Conservation (phyloP, 2,888 invertebrate species). For the Parapristionchus giblindavisi region DNA sequence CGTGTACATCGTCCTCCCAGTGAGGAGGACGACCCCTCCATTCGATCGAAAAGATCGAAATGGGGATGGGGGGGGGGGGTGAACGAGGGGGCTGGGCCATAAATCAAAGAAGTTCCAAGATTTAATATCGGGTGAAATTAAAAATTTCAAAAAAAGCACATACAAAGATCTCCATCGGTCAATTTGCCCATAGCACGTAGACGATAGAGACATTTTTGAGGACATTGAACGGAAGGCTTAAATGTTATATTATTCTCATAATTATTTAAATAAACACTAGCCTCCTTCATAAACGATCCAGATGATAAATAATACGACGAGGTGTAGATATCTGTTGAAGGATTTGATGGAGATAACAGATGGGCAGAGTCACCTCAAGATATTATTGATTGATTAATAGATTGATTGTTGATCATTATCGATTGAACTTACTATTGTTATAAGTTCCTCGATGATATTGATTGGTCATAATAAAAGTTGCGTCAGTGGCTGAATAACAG, state of each 20-base stretch:
- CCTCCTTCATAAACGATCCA: slow-evolving; percentile 19
- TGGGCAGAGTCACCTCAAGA: slow-evolving; percentile 7
- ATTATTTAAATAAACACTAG: background rate
- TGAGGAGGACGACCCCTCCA: no score
- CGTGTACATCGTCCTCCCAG: no score
- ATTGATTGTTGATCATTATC: background rate
- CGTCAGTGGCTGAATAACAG: slow-evolving; percentile 6
- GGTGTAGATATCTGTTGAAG: background rate
- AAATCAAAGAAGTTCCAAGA: no score
- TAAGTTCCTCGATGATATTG: slow-evolving; percentile 4
- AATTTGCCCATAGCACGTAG: slow-evolving; percentile 18
- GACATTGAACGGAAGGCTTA: slow-evolving; percentile 20
- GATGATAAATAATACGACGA: background rate
- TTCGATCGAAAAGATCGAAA: no score
- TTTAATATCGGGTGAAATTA: no score
- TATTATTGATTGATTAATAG: background rate
- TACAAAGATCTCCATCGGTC: background rate
- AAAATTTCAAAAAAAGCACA: background rate
- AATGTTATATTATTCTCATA: no score
- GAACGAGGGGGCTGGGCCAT: no score
- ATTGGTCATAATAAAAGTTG: background rate
- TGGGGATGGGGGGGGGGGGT: no score
- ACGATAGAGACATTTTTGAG: background rate
- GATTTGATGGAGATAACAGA: background rate
- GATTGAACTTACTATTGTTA: background rate